Evolutionary conservation across 2,797 vertebrate species (phyloP), one percentile per base, ranked within the genome.

Genomic region (Babyrousa celebensis): DNA sequence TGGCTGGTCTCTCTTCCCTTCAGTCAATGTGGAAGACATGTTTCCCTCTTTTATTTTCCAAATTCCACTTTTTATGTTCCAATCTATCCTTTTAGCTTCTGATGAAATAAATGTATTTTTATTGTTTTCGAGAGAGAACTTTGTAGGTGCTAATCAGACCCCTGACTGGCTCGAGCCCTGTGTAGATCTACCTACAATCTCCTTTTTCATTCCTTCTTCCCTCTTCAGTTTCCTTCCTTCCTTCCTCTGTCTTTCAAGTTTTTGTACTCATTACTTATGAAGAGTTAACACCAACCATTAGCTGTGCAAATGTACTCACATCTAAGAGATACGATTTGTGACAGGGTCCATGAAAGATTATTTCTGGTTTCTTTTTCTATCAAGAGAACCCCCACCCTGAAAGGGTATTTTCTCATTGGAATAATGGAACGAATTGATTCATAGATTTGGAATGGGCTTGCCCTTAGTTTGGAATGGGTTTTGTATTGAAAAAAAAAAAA

Each of bases 321-420:
- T 91, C 25, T 78, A 80, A 93, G 80, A 91, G 48, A 82, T 95
- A 36, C 21, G 65, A 79, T 77, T 96, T 91, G 43, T 95, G 75
- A 74, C 25, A 89, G 52, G 12, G 63, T 54, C 62, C 9, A 1
- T 62, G 36, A 68, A 96, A 94, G n/a, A 96, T 88, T 88, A 71
- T 96, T 95, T 97, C 32, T 95, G 36, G 86, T 95, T 96, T 94
- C n/a, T 62, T 68, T 94, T 85, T 92, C 32, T 72, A 52, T 62
- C 88, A 87, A 80, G 60, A 77, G 70, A 96, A 78, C 17, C 60
- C 63, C 54, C 11, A 79, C 60, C 32, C 72, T 83, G 6, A 82
- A 89, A 85, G 20, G 85, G 2, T 68, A 36, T 67, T 94, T 91
- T 96, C 54, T 96, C 75, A 74, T 36, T 96, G 71, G 94, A 96